Evolutionary conservation across 2,888 invertebrate genomes (phyloP).

Genomic region (Himalopsyche japonica): DNA sequence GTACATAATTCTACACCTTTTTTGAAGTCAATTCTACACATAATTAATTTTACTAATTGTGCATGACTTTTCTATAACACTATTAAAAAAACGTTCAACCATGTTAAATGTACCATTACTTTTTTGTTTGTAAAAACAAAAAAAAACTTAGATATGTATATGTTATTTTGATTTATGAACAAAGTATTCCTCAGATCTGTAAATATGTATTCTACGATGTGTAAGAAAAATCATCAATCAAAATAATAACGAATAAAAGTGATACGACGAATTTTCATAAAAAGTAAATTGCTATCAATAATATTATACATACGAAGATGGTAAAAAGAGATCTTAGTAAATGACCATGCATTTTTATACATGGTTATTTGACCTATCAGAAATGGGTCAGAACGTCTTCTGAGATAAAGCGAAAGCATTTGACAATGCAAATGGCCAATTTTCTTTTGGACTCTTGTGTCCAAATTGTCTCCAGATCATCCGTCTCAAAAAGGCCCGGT

Average conservation of each 20-base stretch:
- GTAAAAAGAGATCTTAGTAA: neutral
- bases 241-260: neutral
- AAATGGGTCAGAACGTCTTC: neutral
- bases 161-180: too few relatives aligned
- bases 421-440: neutral
- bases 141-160: too few relatives aligned
- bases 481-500: conserved; percentile 16
- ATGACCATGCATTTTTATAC: neutral
- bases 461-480: conserved; percentile 1
- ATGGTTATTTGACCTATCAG: neutral
- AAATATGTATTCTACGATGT: neutral
- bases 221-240: neutral
- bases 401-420: neutral
- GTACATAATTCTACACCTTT: too few relatives aligned
- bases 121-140: too few relatives aligned
- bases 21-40: too few relatives aligned
- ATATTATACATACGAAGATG: neutral
- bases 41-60: too few relatives aligned
- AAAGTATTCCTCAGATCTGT: neutral
- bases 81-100: too few relatives aligned
- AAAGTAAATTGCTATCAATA: neutral
- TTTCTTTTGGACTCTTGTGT: neutral
- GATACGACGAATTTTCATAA: neutral
- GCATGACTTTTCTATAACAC: too few relatives aligned
- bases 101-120: too few relatives aligned